Evolutionary conservation across 2,888 invertebrate species (phyloP), one percentile per base, ranked within the genome.

Genomic region (Agriopis leucophaearia): DNA sequence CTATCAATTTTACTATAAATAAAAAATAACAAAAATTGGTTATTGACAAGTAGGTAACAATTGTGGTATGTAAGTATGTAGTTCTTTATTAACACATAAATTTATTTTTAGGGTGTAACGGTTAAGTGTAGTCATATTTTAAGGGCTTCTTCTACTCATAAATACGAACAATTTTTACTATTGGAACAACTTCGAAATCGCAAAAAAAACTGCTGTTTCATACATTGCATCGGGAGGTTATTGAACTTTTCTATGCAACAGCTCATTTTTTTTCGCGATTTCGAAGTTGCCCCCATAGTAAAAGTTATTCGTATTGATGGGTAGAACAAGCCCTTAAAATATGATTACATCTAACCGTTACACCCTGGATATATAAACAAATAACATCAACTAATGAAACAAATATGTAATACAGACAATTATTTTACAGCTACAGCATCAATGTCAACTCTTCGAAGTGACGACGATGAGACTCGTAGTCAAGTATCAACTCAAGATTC

Each of bases 21-120:
- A 51, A 51, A 51, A 51, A 51, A 51, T 36, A 13, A 35, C 35
- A 51, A 51, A 51, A 51, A 51, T 51, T 36, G 51, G 51, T 51
- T 51, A 51, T 51, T 51, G 51, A 44, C 44, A 44, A 44, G 44
- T 44, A 44, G 44, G 44, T 44, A 44, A 44, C 44, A 44, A 44
- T 44, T 51, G 51, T 51, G 51, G 51, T 51, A 58, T 58, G 58
- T 58, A 58, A 58, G 47, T 58, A 58, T 35, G 44, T 58, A 58
- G 45, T 58, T 58, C 58, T 47, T 45, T 58, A 58, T 45, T 58
- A 45, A 58, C 58, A 35, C 58, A 45, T 45, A 58, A 58, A 58
- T 44, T 58, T 58, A 35, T 44, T 58, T 45, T 58, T 47, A 44
- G 44, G 44, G 44, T 44, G 8, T 44, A 44, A 44, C 44, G 44